Percentiles rank a stretch among this genome's conserved stretches.
phyloP scores from a whole-genome alignment of 2,888 invertebrate species.

The Agonum fuliginosum region DNA sequence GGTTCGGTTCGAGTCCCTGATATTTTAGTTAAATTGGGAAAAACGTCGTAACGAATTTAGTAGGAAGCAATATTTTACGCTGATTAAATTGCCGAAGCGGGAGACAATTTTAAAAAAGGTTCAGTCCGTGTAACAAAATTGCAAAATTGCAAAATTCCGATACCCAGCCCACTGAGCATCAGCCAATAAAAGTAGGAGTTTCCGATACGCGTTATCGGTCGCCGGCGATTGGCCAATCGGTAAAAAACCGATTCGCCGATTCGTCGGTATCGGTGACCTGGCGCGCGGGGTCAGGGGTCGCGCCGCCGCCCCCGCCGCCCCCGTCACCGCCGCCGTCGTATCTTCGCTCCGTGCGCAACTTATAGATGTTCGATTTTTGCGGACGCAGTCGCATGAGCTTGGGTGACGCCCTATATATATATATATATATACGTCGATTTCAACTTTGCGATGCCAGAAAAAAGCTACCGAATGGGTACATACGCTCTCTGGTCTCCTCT shows the following conservation, averaged over 20 bases:
- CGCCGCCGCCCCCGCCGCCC: constrained; percentile 40
- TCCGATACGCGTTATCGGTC: constrained; percentile 53
- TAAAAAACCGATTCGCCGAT: constrained; percentile 53
- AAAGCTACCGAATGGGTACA: constrained; percentile 59
- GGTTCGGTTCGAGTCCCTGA: too few species aligned
- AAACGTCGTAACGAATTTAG: neutral
- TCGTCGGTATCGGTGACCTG: constrained; percentile 36
- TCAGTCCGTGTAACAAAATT: neutral
- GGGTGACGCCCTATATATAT: constrained; percentile 56
- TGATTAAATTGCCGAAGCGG: neutral
- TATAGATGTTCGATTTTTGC: constrained; percentile 73
- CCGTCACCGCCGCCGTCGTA: constrained; percentile 19
- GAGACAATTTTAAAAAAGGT: neutral
- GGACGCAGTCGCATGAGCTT: constrained; percentile 67
- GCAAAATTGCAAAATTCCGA: constrained; percentile 18
- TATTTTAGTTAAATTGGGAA: too few species aligned
- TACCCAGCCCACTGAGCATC: constrained; percentile 6
- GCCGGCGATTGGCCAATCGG: constrained; percentile 52
- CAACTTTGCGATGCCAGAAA: constrained; percentile 57
- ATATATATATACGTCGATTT: constrained; percentile 58
- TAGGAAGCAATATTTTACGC: neutral
- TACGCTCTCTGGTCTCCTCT: constrained; percentile 25
- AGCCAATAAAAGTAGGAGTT: constrained; percentile 53
- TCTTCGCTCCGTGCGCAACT: constrained; percentile 56
- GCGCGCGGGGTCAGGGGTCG: too few species aligned